phyloP scores from a whole-genome alignment of 1,140 invertebrate genomes.

The Atta texana region DNA sequence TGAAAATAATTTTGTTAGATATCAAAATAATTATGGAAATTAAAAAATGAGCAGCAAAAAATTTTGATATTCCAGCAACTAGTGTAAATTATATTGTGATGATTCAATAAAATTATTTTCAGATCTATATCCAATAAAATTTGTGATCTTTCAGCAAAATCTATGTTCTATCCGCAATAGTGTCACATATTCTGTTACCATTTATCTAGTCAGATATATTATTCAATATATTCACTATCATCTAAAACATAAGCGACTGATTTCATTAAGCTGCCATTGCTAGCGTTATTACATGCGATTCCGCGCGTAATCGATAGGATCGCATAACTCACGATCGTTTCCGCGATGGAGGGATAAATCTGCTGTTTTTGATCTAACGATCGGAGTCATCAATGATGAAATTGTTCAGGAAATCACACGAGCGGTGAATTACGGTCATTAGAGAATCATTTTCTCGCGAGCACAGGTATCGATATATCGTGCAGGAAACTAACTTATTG shows the following conservation, averaged over 20 bases:
- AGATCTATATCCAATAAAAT: too few relatives aligned
- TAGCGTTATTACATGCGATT: slow-evolving; percentile 16
- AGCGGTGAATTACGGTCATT: slow-evolving; percentile 46
- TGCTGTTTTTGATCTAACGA: slow-evolving; percentile 34
- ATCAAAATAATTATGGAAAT: too few relatives aligned
- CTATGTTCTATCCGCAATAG: too few relatives aligned
- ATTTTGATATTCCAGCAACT: too few relatives aligned
- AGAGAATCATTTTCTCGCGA: slow-evolving; percentile 53
- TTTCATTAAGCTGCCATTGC: slow-evolving; percentile 32
- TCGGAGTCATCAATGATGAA: slow-evolving; percentile 33
- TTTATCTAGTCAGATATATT: not conserved
- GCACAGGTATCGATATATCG: slow-evolving; percentile 22
- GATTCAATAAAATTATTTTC: too few relatives aligned
- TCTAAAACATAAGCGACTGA: slow-evolving; percentile 1
- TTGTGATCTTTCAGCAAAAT: too few relatives aligned
- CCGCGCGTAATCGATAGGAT: not conserved
- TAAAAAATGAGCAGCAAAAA: too few relatives aligned
- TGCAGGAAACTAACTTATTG: slow-evolving; percentile 34
- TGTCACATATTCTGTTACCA: not conserved
- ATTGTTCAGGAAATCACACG: slow-evolving; percentile 49
- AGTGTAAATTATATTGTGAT: too few relatives aligned
- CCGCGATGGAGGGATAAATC: slow-evolving; percentile 7
- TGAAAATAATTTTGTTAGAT: too few relatives aligned
- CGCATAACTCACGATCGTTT: slow-evolving; percentile 32
- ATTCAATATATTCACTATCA: not conserved